Evolutionary conservation across 2,113 vertebrate genomes (phyloP), one percentile per base, ranked within the genome.

Genomic region (Ardeotis arabs): DNA sequence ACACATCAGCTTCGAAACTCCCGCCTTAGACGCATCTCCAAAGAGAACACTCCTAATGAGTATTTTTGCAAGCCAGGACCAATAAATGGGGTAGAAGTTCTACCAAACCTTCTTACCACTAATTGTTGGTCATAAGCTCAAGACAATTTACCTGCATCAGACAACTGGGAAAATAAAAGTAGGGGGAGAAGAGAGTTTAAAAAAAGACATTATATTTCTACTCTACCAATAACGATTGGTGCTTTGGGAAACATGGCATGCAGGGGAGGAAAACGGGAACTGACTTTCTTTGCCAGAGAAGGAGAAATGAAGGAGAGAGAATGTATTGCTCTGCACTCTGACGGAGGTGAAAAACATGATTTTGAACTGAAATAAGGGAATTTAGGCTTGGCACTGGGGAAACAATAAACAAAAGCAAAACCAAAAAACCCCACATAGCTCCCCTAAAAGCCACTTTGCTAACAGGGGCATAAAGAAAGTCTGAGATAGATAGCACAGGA

Each of bases 371-470:
- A 96, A 85, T 44, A 85, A 63, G 4, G 19, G 22, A 78, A 41
- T 53, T 81, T 4, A 52, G 49, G 3, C 11, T 84, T 49, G 14
- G 14, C 25, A 47, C 6, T 35, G 3, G 16, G 35, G 1, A 12
- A 44, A 37, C 73, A 76, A 14, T 24, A 60, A 44, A 28, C 4
- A 18, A 72, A 66, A 59, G 1, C 2, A 22, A 44, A 76, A 49
- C 1, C 7, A 44, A 45, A 11, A 33, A 62, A 3, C 8, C 8
- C 21, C 23, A 1, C 0, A 33, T 44, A 31, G 3, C 2, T 2
- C 6, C 1, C 4, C 2, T 11, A 47, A 76, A 70, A 45, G 1
- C 1, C 23, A 28, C 7, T 3, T 66, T 66, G 66, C 27, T 58
- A 14, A 67, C 5, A 55, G 19, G 16, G 59, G 2, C 17, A 44